Evolutionary conservation across 1,140 invertebrate genomes (phyloP), one percentile per base, ranked within the genome.

Genomic region (Drosophila athabasca): DNA sequence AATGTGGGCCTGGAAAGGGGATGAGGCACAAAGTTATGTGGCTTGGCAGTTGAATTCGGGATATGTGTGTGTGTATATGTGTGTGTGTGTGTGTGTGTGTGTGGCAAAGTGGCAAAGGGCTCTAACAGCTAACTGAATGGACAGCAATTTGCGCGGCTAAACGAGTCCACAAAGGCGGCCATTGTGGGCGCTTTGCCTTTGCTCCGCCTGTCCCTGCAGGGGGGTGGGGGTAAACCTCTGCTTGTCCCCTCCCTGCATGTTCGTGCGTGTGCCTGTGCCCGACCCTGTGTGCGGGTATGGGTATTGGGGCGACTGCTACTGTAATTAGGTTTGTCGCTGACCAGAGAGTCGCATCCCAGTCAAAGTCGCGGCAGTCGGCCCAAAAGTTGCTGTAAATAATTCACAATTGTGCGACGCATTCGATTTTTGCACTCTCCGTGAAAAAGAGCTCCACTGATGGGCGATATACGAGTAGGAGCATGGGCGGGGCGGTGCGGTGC

Each of bases 351-450:
- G 26, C 50, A 76, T 66, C 45, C 35, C 49, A 11, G 65, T 35
- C 64, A 58, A 65, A 74, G 70, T 68, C 58, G 35, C 51, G 46
- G 45, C 45, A 53, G 53, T 49, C 61, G 60, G 69, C 77, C 57
- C 15, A 78, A 82, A 87, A 78, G 75, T 79, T 87, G 83, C 82
- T 82, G 78, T 78, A 82, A 87, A 85, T 85, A 85, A 87, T 85
- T 87, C 75, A 82, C 62, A 81, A 85, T 70, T 81, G 65, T 44
- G 69, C 65, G 60, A 67, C 67, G 76, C 71, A 74, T 73, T 78
- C 75, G 68, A 72, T 67, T 76, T 72, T 67, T 61, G 68, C 72
- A 62, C 61, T 78, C 55, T 35, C 50, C 22, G 19, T 2, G 7
- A 19, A 19, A 24, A 35, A 9, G 24, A 7, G 39, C 24, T 26